Evolutionary conservation across 2,113 vertebrate genomes (phyloP).

Genomic region (Pygoscelis antarcticus): DNA sequence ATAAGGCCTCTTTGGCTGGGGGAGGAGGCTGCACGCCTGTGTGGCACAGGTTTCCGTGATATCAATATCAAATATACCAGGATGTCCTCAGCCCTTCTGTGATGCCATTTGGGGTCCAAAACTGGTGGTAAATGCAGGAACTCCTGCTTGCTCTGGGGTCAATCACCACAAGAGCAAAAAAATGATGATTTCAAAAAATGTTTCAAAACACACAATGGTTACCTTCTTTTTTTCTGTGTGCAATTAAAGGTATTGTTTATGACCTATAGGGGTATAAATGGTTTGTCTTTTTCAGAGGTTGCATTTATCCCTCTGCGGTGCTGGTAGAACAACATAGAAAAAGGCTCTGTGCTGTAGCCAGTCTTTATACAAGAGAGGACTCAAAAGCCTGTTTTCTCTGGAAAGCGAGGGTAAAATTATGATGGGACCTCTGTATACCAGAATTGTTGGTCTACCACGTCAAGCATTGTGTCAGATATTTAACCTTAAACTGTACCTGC

Average conservation of each 20-base stretch:
- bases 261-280: background rate
- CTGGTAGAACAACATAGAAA: background rate
- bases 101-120: rapidly evolving
- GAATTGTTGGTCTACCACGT: background rate
- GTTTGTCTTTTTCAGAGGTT: background rate
- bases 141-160: background rate
- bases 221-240: background rate
- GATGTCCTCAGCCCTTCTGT: background rate
- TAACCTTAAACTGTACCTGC: background rate
- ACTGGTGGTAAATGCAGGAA: rapidly evolving
- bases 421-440: background rate
- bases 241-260: background rate
- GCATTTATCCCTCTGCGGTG: background rate
- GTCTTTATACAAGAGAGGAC: background rate
- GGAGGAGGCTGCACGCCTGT: background rate
- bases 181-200: background rate
- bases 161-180: background rate
- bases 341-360: background rate
- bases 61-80: background rate
- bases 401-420: background rate
- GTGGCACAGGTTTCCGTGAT: background rate
- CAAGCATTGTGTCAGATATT: background rate
- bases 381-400: background rate
- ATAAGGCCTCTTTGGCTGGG: background rate
- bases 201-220: background rate